Evolutionary conservation across 2,797 vertebrate species (phyloP), one percentile per base, ranked within the genome.

Genomic region (Gallinago stenura): DNA sequence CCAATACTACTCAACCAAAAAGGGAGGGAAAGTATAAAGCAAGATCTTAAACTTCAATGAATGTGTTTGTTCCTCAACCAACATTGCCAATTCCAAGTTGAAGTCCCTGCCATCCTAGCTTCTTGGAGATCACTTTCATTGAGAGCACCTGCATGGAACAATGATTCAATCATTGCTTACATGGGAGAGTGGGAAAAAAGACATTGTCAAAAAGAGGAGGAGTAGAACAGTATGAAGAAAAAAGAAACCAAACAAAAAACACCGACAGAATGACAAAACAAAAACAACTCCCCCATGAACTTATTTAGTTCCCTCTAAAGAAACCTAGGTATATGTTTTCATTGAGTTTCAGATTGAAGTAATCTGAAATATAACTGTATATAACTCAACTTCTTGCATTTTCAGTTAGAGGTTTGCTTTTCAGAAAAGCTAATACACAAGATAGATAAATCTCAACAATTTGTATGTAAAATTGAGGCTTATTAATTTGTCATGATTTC

Each of bases 131-230:
- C 2, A 33, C 9, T 57, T 68, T 20, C 13, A 31, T 3, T 37
- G 15, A 53, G 1, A 39, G 25, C 2, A 4, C 8, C 11, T 50
- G 20, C 3, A 22, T 3, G 5, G 35, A 88, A 53, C 2, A 4
- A 19, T 2, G 77, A 37, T 13, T 5, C 9, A 57, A 5, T 19
- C 46, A 39, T 48, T 56, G 4, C 15, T 35, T 22, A 14, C 5
- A 24, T 0, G 1, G 8, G 13, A 39, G 9, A 58, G 4, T 4
- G 2, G 15, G 2, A 2, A 33, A 75, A 84, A 35, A 28, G 3
- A 1, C 4, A 60, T 14, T 15, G 13, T 1, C 50, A 50, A 37
- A 84, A 60, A 30, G 24, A 43, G 3, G 9, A 12, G 18, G 9
- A 77, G 16, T 10, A 88, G 8, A 83, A 76, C 1, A 54, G 3